These are phyloP conservation scores for Porites australiensis DNA, from an alignment of 64 coral and sea anemone species.

Conservation along the genomic window DNA sequence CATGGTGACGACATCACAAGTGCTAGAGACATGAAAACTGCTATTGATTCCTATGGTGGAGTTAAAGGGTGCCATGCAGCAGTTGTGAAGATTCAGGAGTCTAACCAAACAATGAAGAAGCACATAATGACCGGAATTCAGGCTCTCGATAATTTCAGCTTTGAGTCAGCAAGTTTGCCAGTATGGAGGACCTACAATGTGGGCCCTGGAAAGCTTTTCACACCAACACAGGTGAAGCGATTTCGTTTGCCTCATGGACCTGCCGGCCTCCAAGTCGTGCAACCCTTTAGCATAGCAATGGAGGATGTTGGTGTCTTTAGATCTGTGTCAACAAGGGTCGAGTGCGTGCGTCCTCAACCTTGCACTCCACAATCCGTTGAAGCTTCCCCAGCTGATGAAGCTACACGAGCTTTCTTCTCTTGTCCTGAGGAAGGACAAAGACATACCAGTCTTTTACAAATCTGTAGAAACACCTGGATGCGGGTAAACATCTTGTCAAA, in stretches of 20 bases:
- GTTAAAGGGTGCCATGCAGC: conserved; percentile 25
- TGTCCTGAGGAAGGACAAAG: conserved; percentile 36
- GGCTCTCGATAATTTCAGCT: conserved; percentile 16
- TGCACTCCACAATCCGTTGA: not conserved
- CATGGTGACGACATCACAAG: not conserved
- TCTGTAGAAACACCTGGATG: conserved; percentile 33
- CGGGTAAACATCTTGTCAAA: conserved; percentile 1
- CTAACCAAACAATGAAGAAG: conserved; percentile 1
- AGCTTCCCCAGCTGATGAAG: not conserved
- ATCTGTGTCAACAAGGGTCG: not conserved
- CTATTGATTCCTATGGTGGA: conserved; percentile 24
- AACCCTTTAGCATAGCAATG: not conserved
- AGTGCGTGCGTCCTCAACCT: not conserved
- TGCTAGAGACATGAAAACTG: not conserved
- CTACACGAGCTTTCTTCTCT: not conserved
- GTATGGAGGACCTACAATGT: conserved; percentile 23
- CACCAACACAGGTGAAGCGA: not conserved
- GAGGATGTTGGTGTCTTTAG: not conserved
- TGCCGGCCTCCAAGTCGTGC: not conserved
- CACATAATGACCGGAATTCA: conserved; percentile 55
- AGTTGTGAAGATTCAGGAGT: conserved; percentile 16
- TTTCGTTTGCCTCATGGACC: not conserved
- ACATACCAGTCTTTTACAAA: conserved; percentile 11
- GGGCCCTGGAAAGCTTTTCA: not conserved
- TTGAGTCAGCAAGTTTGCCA: not conserved